Percentiles rank a stretch among this genome's conserved stretches.
These are phyloP conservation scores for Actinopyga echinites DNA, from an alignment of 53 echinoderm and acorn worm species.

Conservation along the genomic window DNA sequence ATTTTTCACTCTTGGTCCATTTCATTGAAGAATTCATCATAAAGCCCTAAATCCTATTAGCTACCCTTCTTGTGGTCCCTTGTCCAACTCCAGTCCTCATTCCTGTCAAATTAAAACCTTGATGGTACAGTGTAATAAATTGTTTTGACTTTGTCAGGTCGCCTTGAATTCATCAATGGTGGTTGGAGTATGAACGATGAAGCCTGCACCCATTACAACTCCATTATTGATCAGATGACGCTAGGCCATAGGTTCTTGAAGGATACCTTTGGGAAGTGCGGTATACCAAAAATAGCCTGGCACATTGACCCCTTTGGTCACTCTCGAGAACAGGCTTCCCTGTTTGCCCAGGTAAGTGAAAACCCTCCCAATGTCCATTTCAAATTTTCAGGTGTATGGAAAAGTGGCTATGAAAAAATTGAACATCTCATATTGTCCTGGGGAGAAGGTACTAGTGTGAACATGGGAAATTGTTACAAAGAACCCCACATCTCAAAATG, in stretches of 20 bases:
- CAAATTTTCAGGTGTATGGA: no score
- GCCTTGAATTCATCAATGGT: conserved; percentile 97
- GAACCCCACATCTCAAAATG: no score
- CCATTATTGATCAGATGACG: conserved; percentile 99
- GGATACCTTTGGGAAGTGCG: conserved; percentile 91
- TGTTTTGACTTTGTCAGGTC: conserved; percentile 52
- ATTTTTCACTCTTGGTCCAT: no score
- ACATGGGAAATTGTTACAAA: no score
- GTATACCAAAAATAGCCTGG: conserved; percentile 82
- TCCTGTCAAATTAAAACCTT: background rate
- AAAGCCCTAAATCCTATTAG: no score
- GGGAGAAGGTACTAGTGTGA: no score
- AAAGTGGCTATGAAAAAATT: no score
- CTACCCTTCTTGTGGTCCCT: no score
- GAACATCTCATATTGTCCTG: no score
- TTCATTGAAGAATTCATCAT: no score
- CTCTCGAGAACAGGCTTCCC: conserved; percentile 87
- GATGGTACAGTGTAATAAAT: background rate
- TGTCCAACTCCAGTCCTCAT: no score
- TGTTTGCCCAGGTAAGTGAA: conserved; percentile 80
- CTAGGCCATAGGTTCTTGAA: conserved; percentile 78
- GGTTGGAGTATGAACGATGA: conserved; percentile 99
- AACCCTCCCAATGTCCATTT: no score
- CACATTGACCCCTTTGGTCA: conserved; percentile 98
- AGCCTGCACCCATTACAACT: conserved; percentile 88